Evolutionary conservation across 1,140 invertebrate genomes (phyloP).

Genomic region (Glomeris maerens): DNA sequence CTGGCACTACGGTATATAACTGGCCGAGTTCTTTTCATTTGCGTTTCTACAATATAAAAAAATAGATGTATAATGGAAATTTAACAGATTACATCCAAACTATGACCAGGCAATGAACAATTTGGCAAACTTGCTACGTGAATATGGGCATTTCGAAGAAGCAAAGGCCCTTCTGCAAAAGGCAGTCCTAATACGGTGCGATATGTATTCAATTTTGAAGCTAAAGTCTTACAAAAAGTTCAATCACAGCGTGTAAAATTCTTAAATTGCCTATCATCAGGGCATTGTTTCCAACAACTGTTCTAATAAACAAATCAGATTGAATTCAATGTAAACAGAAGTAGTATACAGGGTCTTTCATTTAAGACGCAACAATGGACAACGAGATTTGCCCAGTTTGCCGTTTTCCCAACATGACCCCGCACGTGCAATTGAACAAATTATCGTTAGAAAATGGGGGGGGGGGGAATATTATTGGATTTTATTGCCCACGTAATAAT

Average conservation of each 20-base stretch:
- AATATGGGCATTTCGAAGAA: conserved; percentile 50
- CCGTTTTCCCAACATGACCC: too few species aligned
- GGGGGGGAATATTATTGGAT: too few species aligned
- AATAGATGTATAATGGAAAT: not conserved
- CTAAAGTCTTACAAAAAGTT: not conserved
- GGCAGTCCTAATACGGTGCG: conserved; percentile 58
- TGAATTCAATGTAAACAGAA: too few species aligned
- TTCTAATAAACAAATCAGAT: too few species aligned
- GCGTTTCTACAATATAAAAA: not conserved
- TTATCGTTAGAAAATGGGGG: too few species aligned
- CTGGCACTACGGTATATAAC: conserved; percentile 49
- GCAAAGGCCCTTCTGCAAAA: conserved; percentile 59
- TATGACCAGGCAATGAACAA: conserved; percentile 98
- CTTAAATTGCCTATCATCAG: too few species aligned
- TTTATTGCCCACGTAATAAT: too few species aligned
- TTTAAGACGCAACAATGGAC: too few species aligned
- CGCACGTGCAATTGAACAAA: too few species aligned
- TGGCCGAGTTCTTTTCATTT: not conserved
- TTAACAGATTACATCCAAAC: conserved; percentile 64
- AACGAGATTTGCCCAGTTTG: too few species aligned
- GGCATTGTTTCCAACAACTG: too few species aligned
- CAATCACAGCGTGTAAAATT: not conserved
- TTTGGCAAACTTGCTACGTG: conserved; percentile 79
- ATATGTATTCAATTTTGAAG: not conserved
- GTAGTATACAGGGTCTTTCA: too few species aligned